Conservation (phyloP, 2,113 vertebrate species). For the Oenanthe oenanthe region DNA sequence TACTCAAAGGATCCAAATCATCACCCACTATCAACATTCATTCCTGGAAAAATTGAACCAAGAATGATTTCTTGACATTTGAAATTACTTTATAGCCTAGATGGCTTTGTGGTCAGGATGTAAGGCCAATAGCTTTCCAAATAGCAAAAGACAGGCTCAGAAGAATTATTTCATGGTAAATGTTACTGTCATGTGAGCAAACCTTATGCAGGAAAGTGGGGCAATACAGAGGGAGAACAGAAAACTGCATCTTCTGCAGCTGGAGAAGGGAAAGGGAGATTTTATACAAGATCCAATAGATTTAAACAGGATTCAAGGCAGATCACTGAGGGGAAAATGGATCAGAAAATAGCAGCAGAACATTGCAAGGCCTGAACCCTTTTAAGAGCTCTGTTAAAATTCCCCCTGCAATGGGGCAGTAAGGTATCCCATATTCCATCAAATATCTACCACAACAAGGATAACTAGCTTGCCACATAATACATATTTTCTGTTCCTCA, state of each 20-base stretch:
- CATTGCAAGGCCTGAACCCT: neutral
- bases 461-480: neutral
- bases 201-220: neutral
- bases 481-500: neutral
- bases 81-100: neutral
- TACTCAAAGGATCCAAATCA: neutral
- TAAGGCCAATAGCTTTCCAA: neutral
- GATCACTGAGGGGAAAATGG: neutral
- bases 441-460: neutral
- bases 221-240: neutral
- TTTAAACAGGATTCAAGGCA: neutral
- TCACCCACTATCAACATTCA: neutral
- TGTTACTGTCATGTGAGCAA: neutral
- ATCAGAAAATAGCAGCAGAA: neutral
- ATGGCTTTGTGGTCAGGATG: neutral
- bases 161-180: neutral
- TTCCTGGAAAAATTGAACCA: neutral
- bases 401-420: neutral
- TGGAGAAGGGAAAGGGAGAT: neutral
- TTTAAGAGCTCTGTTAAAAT: neutral
- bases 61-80: neutral
- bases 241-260: neutral
- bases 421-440: neutral
- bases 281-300: neutral
- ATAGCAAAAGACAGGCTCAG: neutral